These are phyloP conservation scores for Galaxias olidus DNA, from an alignment of 2,797 vertebrate genomes.

Conservation along the genomic window DNA sequence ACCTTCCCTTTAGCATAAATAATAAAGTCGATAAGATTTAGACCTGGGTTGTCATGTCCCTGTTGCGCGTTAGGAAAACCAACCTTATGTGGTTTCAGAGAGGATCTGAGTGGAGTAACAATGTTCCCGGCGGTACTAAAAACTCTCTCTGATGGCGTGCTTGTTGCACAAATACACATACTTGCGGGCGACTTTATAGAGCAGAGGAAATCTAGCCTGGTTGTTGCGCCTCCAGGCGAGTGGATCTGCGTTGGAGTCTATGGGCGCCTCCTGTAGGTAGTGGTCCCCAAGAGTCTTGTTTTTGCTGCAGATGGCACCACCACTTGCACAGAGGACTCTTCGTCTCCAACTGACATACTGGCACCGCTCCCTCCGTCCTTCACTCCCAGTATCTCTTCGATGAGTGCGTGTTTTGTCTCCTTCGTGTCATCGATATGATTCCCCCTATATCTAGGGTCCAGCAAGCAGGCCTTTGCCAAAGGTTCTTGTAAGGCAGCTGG, in stretches of 20 bases:
- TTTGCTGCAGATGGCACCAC: too few relatives aligned
- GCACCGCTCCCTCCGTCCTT: too few relatives aligned
- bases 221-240: conserved; percentile 38
- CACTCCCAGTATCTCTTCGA: conserved; percentile 15
- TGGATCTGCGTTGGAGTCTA: conserved; percentile 26
- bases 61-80: conserved; percentile 21
- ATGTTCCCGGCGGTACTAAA: conserved; percentile 36
- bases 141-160: conserved; percentile 25
- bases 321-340: too few relatives aligned
- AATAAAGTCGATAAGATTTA: too few relatives aligned
- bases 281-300: too few relatives aligned
- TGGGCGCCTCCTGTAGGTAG: conserved; percentile 23
- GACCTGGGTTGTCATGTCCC: too few relatives aligned
- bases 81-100: conserved; percentile 31
- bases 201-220: conserved; percentile 19
- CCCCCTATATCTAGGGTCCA: conserved; percentile 15
- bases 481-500: conserved; percentile 19
- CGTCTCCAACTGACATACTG: too few relatives aligned
- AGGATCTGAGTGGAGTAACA: conserved; percentile 20
- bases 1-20: too few relatives aligned
- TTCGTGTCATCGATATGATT: too few relatives aligned
- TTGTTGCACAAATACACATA: conserved; percentile 42
- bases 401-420: too few relatives aligned
- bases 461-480: conserved; percentile 22
- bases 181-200: conserved; percentile 32